Percentiles rank a stretch among this genome's conserved stretches.
phyloP scores from a whole-genome alignment of 2,888 invertebrate species.

The Strigamia crassipes region DNA sequence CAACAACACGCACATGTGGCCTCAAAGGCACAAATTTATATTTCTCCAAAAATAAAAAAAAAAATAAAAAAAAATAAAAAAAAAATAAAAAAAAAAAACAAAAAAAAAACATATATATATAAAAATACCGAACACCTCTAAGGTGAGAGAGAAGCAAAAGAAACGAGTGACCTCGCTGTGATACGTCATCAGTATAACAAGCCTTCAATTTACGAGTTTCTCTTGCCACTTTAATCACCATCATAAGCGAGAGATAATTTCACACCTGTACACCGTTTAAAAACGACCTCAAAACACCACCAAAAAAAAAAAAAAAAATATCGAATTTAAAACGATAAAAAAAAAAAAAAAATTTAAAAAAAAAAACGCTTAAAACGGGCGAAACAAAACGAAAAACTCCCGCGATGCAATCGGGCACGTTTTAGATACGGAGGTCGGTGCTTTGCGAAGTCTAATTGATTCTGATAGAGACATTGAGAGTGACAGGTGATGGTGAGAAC shows the following conservation, averaged over 20 bases:
- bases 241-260: slow-evolving; percentile 28
- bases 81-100: neutral
- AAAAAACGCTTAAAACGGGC: neutral
- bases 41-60: neutral
- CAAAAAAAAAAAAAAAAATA: no score
- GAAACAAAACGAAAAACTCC: neutral
- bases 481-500: slow-evolving; percentile 46
- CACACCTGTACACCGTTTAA: slow-evolving; percentile 26
- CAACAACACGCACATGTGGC: slow-evolving; percentile 30
- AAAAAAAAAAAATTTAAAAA: neutral
- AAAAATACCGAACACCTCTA: neutral
- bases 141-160: slow-evolving; percentile 24
- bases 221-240: slow-evolving; percentile 28
- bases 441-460: slow-evolving; percentile 41
- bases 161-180: slow-evolving; percentile 31
- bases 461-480: slow-evolving; percentile 46
- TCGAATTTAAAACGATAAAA: no score
- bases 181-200: slow-evolving; percentile 33
- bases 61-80: neutral
- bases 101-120: neutral
- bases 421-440: neutral
- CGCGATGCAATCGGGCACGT: neutral
- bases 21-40: slow-evolving; percentile 28
- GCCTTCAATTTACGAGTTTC: slow-evolving; percentile 33
- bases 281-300: slow-evolving; percentile 25